These are phyloP conservation scores for Turdus rufiventris DNA, from an alignment of 2,113 vertebrate genomes.

Conservation along the genomic window DNA sequence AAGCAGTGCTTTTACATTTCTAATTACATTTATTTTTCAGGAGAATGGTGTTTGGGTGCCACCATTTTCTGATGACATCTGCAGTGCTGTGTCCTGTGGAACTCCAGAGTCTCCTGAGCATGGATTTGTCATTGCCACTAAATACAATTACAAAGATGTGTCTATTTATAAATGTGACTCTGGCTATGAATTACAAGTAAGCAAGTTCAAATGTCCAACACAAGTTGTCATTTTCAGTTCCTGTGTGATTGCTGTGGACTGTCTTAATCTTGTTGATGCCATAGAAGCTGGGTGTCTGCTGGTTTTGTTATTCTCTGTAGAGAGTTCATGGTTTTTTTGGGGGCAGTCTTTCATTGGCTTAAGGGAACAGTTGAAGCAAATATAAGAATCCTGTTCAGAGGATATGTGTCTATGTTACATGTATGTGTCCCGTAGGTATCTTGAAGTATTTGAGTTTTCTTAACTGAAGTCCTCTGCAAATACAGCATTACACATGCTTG, in stretches of 20 bases:
- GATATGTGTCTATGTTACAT: not conserved
- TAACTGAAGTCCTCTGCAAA: not conserved
- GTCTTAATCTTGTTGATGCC: not conserved
- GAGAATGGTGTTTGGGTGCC: conserved; percentile 84
- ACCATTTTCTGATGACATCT: conserved; percentile 79
- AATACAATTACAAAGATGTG: conserved; percentile 78
- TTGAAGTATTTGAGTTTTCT: not conserved
- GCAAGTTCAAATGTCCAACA: not conserved
- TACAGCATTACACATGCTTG: not conserved
- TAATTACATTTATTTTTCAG: conserved; percentile 61
- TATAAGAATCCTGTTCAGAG: not conserved
- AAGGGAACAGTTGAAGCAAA: not conserved
- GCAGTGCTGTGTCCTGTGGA: conserved; percentile 82
- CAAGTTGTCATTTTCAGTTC: not conserved
- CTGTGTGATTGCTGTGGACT: not conserved
- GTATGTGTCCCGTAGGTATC: not conserved
- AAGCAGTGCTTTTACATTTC: not conserved
- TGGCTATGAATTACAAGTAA: conserved; percentile 89
- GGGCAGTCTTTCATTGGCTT: not conserved
- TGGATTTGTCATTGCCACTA: conserved; percentile 78
- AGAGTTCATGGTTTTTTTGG: not conserved
- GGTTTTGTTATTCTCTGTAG: not conserved
- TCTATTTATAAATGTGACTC: conserved; percentile 84
- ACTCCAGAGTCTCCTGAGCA: conserved; percentile 77
- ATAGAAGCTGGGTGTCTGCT: not conserved